Base-by-base conservation (phyloP, 2,888 invertebrate species). In the Tenthredo notha region DNA sequence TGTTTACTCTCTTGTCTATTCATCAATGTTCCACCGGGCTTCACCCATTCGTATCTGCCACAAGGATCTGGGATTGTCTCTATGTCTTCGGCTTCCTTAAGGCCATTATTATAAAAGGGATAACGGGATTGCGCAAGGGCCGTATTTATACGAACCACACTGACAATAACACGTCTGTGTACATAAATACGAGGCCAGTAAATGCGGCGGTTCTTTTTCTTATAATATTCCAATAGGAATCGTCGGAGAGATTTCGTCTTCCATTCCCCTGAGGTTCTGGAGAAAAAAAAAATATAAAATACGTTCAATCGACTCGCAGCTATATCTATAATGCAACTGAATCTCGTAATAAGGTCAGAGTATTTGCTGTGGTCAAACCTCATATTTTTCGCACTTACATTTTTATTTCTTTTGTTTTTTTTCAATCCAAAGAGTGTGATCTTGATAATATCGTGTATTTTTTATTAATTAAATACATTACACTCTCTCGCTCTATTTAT, bases 1-100 rank as follows among this genome's bases (percentile, higher is more conserved):
- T 88, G 90, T 89, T 88, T 88, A 89, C 87, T 85, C 85, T 40
- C 88, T 88, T 87, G 89, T 89, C 89, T 88, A 90, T 90, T 89
- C 88, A 87, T 89, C 89, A 90, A 90, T 77, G 87, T 80, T 87
- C 87, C 84, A 88, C 87, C 86, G 88, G 86, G 87, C 87, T 87
- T 86, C 86, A 75, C 86, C 86, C 88, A 86, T 88, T 61, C 78
- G 84, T 89, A 89, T 89, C 90, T 84, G 65, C 78, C 65, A 61
- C 29, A 40, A 77, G 84, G 77, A 84, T 84, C 84, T 43, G 33
- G 84, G 54, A 84, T 78, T 78, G 77, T 77, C 78, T 61, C 40
- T 47, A 43, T 74, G 78, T 84, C 77, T 72, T 84, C 58, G 67
- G 37, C 77, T 75, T 67, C 50, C 77, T 33, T 74, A 74, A 43